Percentiles rank a stretch among this genome's conserved stretches.
These are phyloP conservation scores for Musca domestica DNA, from an alignment of 1,140 invertebrate genomes.

Conservation along the genomic window DNA sequence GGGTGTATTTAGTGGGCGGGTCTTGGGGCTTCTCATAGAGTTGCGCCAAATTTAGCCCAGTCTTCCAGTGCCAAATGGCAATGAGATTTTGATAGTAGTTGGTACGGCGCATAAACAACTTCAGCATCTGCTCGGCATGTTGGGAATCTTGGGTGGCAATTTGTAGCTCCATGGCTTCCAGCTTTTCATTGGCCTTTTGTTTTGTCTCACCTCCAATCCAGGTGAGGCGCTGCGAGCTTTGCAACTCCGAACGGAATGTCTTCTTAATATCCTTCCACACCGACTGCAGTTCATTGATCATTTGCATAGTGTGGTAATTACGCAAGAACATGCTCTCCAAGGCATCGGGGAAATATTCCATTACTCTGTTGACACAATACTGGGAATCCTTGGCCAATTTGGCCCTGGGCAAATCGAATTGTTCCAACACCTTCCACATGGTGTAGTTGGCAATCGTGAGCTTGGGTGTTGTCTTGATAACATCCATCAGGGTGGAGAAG, in stretches of 20 bases:
- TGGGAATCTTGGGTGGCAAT: conserved; percentile 86
- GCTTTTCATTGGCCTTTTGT: conserved; percentile 74
- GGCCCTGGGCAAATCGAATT: conserved; percentile 78
- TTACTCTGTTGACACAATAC: conserved; percentile 52
- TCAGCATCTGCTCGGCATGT: conserved; percentile 70
- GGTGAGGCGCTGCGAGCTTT: conserved; percentile 57
- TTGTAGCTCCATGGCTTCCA: conserved; percentile 76
- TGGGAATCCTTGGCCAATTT: conserved; percentile 76
- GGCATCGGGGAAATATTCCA: conserved; percentile 41
- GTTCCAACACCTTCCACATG: conserved; percentile 76
- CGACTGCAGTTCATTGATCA: conserved; percentile 78
- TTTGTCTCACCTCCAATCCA: conserved; percentile 87
- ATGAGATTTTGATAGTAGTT: conserved; percentile 92
- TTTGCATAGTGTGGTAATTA: conserved; percentile 80
- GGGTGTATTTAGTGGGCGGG: conserved; percentile 58
- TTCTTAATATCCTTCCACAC: conserved; percentile 54
- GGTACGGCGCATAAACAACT: conserved; percentile 70
- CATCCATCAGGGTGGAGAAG: conserved; percentile 54
- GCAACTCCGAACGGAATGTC: conserved; percentile 71
- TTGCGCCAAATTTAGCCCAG: conserved; percentile 78
- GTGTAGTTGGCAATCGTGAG: conserved; percentile 67
- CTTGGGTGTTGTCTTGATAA: conserved; percentile 54
- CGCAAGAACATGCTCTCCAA: conserved; percentile 79
- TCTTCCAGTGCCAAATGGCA: conserved; percentile 71
- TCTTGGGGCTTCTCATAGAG: conserved; percentile 82